Evolutionary conservation across 2,797 vertebrate species (phyloP), one percentile per base, ranked within the genome.

Genomic region (Lutjanus campechanus): DNA sequence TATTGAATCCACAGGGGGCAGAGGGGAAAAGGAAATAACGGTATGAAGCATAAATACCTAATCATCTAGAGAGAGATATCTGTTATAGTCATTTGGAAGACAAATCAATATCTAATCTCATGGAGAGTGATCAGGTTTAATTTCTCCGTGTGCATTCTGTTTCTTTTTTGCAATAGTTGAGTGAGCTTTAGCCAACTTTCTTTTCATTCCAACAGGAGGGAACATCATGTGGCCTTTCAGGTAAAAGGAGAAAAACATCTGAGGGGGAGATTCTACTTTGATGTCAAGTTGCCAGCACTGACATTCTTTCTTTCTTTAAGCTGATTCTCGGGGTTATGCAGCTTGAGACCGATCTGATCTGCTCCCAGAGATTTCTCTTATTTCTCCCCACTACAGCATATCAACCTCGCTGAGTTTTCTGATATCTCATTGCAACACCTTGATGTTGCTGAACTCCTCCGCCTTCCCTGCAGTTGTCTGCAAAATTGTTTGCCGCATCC

Each of bases 31-130:
- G 61, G 71, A 80, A 84, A 76, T 61, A 50, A 83, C 17, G 15
- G 43, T 46, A 75, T 83, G 61, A 70, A 74, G 82, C 55, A 44
- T 86, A 82, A 88, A 87, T 75, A 58, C 50, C 1, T 83, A 65
- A 89, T 91, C 83, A 85, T 82, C 81, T 63, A 20, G 55, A 83
- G 69, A 75, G 74, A 82, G 53, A 84, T 82, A 77, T 76, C 77
- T 85, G 29, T 87, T 64, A 85, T 80, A 67, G 80, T 86, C 55
- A 79, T 84, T 84, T 69, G 47, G 77, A 71, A 60, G 67, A 79
- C 22, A 20, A 82, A 90, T 94, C 90, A 64, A 93, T 93, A 92
- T 83, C 72, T 79, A 77, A 94, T 93, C 86, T 89, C 81, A 91
- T 85, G 81, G 80, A 83, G 80, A 84, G 70, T 69, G 80, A 90